Evolutionary conservation across 2,113 vertebrate species (phyloP), one percentile per base, ranked within the genome.

Genomic region (Laticauda laticaudata): DNA sequence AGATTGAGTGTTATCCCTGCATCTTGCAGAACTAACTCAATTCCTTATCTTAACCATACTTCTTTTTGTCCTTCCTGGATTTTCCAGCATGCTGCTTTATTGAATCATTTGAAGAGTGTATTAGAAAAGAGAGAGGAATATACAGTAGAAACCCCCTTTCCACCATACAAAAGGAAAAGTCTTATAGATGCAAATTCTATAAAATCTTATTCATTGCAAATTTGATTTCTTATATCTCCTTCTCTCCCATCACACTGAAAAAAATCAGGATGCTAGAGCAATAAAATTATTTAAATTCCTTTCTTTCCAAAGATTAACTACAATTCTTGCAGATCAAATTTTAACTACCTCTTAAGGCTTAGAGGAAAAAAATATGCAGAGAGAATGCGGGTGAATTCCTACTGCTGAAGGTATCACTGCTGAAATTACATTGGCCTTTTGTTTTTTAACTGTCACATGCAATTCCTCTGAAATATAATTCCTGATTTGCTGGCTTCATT

Each of bases 401-500:
- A 15, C 18, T 90, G 56, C 59, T 54, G 55, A 92, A 95, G 94
- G 92, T 5, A 11, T 55, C 92, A 95, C 92, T 87, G 75, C 91
- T 86, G 92, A 95, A 97, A 97, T 95, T 94, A 95, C 92, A 91
- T 95, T 93, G 91, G 93, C 90, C 94, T 34, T 69, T 91, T 54
- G 94, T 93, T 92, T 97, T 96, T 95, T 92, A 95, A 94, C 92
- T 93, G 94, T 94, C 95, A 96, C 93, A 96, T 91, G 91, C 92
- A 61, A 95, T 93, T 95, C 96, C 85, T 97, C 91, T 95, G 93
- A 96, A 95, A 94, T 94, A 94, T 95, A 95, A 95, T 95, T 96
- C 57, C 2, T 89, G 92, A 96, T 96, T 95, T 96, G 92, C 93
- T 95, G 95, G 96, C 95, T 97, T 96, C 95, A 95, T 96, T 96